phyloP scores from a whole-genome alignment of 1,140 invertebrate genomes.

The Megathymus violae region DNA sequence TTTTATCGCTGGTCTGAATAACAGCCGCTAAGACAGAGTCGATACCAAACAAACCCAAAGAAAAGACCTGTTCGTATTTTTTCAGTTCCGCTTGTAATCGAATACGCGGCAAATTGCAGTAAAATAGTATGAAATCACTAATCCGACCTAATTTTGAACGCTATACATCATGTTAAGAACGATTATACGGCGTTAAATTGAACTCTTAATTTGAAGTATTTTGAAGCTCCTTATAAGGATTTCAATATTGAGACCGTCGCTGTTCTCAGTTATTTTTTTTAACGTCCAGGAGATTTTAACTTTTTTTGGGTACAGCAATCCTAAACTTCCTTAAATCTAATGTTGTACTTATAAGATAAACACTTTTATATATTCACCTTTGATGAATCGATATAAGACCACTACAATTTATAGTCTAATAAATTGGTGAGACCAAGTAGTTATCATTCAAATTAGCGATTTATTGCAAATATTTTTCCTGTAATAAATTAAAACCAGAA shows the following conservation, averaged over 20 bases:
- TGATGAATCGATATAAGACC: too few relatives aligned
- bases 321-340: too few relatives aligned
- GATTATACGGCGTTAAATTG: slow-evolving; percentile 55
- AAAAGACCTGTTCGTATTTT: slow-evolving; percentile 49
- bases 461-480: too few relatives aligned
- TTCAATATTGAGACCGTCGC: slow-evolving; percentile 45
- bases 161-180: slow-evolving; percentile 68
- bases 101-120: slow-evolving; percentile 53
- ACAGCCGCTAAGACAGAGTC: slow-evolving; percentile 2
- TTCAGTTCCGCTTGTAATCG: slow-evolving; percentile 54
- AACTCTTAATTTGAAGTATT: slow-evolving; percentile 60
- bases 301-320: too few relatives aligned
- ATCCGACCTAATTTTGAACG: slow-evolving; percentile 74
- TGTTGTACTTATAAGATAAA: too few relatives aligned
- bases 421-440: too few relatives aligned
- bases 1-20: slow-evolving; percentile 7
- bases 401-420: too few relatives aligned
- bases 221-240: slow-evolving; percentile 45
- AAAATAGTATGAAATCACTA: slow-evolving; percentile 70
- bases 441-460: too few relatives aligned
- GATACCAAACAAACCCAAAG: slow-evolving; percentile 18
- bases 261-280: too few relatives aligned
- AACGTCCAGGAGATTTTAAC: too few relatives aligned
- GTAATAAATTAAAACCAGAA: too few relatives aligned
- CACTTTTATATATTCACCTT: too few relatives aligned